These are phyloP conservation scores for Aproaerema taeniolella DNA, from an alignment of 2,888 invertebrate species.

Conservation along the genomic window DNA sequence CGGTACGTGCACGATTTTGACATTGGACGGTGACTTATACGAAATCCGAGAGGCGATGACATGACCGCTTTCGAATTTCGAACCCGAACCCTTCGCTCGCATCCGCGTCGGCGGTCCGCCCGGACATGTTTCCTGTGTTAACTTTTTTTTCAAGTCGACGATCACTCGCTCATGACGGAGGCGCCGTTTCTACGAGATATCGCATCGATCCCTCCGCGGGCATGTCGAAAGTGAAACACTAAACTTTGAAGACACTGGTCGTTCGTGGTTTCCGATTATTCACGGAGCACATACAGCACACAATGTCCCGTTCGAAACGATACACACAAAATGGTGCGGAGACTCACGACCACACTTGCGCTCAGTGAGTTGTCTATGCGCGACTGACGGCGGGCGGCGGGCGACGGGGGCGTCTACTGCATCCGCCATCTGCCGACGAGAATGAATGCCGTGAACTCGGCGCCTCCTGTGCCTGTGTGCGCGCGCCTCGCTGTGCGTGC, in stretches of 20 bases:
- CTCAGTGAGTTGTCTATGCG: constrained; percentile 73
- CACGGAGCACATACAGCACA: constrained; percentile 74
- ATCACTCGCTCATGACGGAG: constrained; percentile 76
- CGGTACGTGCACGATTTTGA: constrained; percentile 73
- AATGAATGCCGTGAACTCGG: constrained; percentile 71
- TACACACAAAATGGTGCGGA: constrained; percentile 74
- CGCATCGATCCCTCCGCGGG: constrained; percentile 66
- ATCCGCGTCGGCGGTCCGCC: constrained; percentile 74
- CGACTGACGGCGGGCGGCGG: constrained; percentile 65
- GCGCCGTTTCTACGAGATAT: constrained; percentile 75
- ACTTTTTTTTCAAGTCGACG: constrained; percentile 72
- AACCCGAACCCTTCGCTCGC: constrained; percentile 75
- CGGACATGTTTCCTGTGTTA: constrained; percentile 76
- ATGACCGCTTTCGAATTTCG: constrained; percentile 78
- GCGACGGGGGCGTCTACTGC: constrained; percentile 61
- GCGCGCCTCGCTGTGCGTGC: constrained; percentile 31
- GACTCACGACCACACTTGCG: constrained; percentile 54
- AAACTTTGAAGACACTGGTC: constrained; percentile 44
- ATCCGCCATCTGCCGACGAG: constrained; percentile 77
- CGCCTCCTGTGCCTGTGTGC: constrained; percentile 40
- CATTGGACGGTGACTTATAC: constrained; percentile 76
- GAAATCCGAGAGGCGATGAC: constrained; percentile 76
- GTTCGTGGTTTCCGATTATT: constrained; percentile 57
- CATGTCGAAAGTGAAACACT: constrained; percentile 69
- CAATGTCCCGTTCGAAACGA: constrained; percentile 73